phyloP scores from a whole-genome alignment of 1,140 invertebrate species.

The Stenopsyche tienmushanensis region DNA sequence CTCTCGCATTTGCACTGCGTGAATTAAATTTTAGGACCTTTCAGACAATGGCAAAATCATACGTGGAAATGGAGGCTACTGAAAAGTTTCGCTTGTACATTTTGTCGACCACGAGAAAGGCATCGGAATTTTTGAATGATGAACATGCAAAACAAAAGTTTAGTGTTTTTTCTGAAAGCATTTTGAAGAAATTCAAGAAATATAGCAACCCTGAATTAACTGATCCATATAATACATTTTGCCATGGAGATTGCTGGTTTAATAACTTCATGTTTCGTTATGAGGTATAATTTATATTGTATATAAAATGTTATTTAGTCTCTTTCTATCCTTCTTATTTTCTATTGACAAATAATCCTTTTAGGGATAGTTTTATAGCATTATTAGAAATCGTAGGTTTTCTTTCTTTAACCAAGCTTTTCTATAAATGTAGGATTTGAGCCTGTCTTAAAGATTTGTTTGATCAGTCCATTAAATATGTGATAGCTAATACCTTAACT shows the following conservation, averaged over 20 bases:
- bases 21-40: conserved; percentile 46
- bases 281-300: conserved; percentile 40
- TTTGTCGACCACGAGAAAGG: background rate
- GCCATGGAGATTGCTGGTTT: conserved; percentile 58
- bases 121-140: conserved; percentile 3
- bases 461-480: too few relatives aligned
- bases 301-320: background rate
- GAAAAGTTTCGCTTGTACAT: background rate
- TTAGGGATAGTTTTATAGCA: background rate
- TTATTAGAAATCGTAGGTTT: too few relatives aligned
- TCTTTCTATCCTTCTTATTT: background rate
- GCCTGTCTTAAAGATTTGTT: too few relatives aligned
- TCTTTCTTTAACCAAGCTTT: background rate
- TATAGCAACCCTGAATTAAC: conserved; percentile 22
- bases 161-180: background rate
- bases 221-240: conserved; percentile 50
- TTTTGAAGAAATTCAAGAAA: background rate
- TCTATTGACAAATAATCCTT: background rate
- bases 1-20: conserved; percentile 54
- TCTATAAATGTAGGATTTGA: background rate
- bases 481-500: too few relatives aligned
- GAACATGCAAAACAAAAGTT: background rate
- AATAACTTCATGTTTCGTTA: conserved; percentile 58
- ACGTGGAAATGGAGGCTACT: background rate
- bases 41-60: conserved; percentile 17